A percentile compares a stretch with the other conserved stretches of the same genome.
Evolutionary conservation across 2,888 invertebrate genomes (phyloP).

Genomic region (Arctia plantaginis): DNA sequence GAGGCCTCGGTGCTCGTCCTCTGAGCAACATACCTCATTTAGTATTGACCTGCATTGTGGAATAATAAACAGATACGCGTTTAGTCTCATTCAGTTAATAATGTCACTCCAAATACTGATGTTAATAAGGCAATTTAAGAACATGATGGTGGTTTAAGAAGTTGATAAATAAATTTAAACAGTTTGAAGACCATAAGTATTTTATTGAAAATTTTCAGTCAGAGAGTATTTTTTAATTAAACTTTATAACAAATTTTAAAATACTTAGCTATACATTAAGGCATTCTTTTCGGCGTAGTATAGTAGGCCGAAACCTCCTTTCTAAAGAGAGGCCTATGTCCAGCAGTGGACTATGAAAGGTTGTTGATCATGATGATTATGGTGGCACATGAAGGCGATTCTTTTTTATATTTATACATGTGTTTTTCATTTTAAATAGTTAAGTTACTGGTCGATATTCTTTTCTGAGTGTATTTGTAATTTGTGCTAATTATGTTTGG

Average conservation of each 20-base stretch:
- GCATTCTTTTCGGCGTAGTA: too few species aligned
- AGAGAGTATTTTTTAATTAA: not conserved
- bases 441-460: too few species aligned
- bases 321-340: too few species aligned
- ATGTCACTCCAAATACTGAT: slow-evolving; percentile 27
- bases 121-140: slow-evolving; percentile 23
- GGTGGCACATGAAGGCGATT: too few species aligned
- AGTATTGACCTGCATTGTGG: slow-evolving; percentile 42
- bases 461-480: too few species aligned
- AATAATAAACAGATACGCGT: slow-evolving; percentile 30
- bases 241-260: not conserved
- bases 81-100: slow-evolving; percentile 25
- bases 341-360: too few species aligned
- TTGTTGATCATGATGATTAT: too few species aligned
- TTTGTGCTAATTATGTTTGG: too few species aligned
- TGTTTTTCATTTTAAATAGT: too few species aligned
- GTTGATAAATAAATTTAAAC: not conserved
- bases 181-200: not conserved
- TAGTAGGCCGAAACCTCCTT: too few species aligned
- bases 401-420: too few species aligned
- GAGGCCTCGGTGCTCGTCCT: slow-evolving; percentile 14
- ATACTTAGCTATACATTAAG: too few species aligned
- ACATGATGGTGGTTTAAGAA: not conserved
- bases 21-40: slow-evolving; percentile 27
- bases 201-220: not conserved